Percentiles rank a stretch among this genome's conserved stretches.
Conservation (phyloP, 2,113 vertebrate species). For the Pelvicachromis taeniatus region DNA sequence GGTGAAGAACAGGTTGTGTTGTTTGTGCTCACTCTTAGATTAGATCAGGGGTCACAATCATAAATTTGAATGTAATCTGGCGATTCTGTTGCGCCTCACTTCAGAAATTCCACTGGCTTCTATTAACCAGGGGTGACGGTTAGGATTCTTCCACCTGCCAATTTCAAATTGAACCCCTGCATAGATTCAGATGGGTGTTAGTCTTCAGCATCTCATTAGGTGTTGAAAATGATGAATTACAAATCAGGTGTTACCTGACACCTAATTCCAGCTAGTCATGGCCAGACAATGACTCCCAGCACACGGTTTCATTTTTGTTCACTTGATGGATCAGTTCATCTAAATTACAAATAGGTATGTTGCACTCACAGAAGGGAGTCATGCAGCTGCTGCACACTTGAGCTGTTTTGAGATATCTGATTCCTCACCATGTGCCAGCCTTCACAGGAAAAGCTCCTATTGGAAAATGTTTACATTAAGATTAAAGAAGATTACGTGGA, state of each 20-base stretch:
- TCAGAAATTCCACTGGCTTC: background rate
- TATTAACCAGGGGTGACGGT: background rate
- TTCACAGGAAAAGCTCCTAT: background rate
- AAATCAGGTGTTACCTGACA: background rate
- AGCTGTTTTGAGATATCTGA: background rate
- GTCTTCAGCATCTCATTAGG: background rate
- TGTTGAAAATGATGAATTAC: background rate
- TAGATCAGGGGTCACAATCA: background rate
- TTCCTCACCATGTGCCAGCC: background rate
- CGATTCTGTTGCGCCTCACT: background rate
- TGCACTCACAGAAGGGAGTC: background rate
- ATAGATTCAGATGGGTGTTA: background rate
- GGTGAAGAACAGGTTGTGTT: background rate
- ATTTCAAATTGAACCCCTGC: background rate
- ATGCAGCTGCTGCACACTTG: background rate
- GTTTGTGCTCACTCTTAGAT: background rate
- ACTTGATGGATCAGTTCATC: background rate
- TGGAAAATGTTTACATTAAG: background rate
- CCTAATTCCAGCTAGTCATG: conserved; percentile 9
- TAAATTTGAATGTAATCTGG: background rate
- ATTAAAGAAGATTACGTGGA: background rate
- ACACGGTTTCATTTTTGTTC: background rate
- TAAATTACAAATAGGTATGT: background rate
- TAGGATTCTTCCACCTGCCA: background rate
- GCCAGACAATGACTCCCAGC: background rate